Evolutionary conservation across 2,888 invertebrate species (phyloP).

Genomic region (Cartodere bifasciata): DNA sequence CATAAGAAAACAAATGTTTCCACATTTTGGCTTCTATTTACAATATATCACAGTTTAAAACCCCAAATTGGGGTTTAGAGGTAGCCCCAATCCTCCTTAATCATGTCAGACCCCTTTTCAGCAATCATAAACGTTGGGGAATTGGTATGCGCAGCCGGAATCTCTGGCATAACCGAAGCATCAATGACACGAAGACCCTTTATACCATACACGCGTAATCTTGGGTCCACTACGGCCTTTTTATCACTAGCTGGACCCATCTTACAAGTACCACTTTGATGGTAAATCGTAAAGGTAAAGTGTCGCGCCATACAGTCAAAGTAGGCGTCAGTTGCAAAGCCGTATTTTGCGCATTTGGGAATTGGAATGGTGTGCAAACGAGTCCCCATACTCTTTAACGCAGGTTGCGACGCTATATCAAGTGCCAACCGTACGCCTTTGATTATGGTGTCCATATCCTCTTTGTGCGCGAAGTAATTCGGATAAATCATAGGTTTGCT

Average conservation of each 20-base stretch:
- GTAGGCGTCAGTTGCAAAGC: constrained; percentile 53
- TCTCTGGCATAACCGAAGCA: constrained; percentile 67
- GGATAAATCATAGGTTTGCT: constrained; percentile 47
- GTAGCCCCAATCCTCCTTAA: constrained; percentile 42
- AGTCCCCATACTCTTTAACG: constrained; percentile 46
- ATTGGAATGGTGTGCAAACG: constrained; percentile 47
- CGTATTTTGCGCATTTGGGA: constrained; percentile 43
- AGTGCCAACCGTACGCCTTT: constrained; percentile 49
- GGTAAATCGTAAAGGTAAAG: constrained; percentile 58
- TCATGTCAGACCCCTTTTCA: constrained; percentile 63
- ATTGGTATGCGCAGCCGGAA: constrained; percentile 66
- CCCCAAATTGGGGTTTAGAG: too few relatives aligned
- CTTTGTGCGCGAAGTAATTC: constrained; percentile 44
- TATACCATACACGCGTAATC: constrained; percentile 52
- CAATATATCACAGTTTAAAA: too few relatives aligned
- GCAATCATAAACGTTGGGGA: constrained; percentile 71
- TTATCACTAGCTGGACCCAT: constrained; percentile 48
- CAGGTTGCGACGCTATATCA: constrained; percentile 43
- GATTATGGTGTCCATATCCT: constrained; percentile 51
- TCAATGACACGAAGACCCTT: constrained; percentile 59
- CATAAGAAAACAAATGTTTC: too few relatives aligned
- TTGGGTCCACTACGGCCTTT: constrained; percentile 50
- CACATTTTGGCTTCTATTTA: too few relatives aligned
- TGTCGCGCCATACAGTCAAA: constrained; percentile 55
- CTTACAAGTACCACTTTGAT: constrained; percentile 53